Evolutionary conservation across 2,888 invertebrate species (phyloP), one percentile per base, ranked within the genome.

Genomic region (Noctua comes): DNA sequence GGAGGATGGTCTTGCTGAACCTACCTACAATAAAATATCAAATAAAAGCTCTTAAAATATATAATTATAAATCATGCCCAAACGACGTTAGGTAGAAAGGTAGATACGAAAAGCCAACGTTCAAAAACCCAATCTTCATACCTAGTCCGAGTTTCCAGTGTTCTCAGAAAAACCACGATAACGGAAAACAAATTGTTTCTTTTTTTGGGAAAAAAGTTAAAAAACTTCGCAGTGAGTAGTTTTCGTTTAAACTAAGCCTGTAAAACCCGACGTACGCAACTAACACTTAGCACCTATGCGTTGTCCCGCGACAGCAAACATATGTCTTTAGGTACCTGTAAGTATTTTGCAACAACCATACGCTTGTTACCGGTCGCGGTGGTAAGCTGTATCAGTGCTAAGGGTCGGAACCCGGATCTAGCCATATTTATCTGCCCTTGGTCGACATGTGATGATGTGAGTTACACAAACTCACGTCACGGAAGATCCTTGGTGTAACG

Each of bases 401-500:
- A 57, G 68, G 82, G 73, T 80, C 68, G 40, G 48, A 10, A 48
- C 74, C 86, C 82, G 86, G 82, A 81, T 81, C 51, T 62, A 64
- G 68, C 8, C 62, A 57, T 73, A 64, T 85, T 81, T 54, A 54
- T 69, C 21, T 82, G 86, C 46, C 73, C 73, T 68, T 72, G 59
- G 13, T 80, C 48, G 40, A 24, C 81, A 85, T 57, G 43, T 66
- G 66, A 66, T 31, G 62, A 64, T 21, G 62, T 81, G 82, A 73
- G 59, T 43, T 54, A 27, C 66, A 48, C 82, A 72, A 51, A 24
- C 16, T 36, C 18, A 51, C 66, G 82, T 76, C 68, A 68, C 76
- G 57, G 66, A 71, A 65, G 51, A 80, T 80, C 85, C 85, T 82
- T 82, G 86, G 73, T 82, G 82, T 51, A 16, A 64, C 64, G 83